Conservation (phyloP, 2,797 vertebrate genomes). For the Betta splendens region DNA sequence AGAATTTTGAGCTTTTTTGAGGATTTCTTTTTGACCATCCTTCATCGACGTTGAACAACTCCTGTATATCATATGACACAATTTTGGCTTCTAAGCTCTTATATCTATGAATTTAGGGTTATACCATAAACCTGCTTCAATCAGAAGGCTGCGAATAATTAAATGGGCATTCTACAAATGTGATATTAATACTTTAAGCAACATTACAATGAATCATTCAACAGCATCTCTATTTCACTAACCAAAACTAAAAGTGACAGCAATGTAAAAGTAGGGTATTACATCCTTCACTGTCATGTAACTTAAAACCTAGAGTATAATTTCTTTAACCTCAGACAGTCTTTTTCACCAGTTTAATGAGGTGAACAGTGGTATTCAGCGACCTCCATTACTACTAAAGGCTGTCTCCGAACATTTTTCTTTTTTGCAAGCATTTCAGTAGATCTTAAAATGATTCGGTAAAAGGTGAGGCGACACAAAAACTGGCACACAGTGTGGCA, state of each 20-base stretch:
- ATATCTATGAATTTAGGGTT: constrained; percentile 73
- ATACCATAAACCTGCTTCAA: constrained; percentile 33
- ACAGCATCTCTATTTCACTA: constrained; percentile 65
- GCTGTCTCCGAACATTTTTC: constrained; percentile 80
- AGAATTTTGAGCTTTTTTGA: constrained; percentile 10
- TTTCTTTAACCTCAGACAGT: constrained; percentile 69
- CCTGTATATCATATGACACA: constrained; percentile 13
- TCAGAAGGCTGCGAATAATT: constrained; percentile 31
- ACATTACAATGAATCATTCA: constrained; percentile 64
- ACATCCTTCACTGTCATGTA: constrained; percentile 79
- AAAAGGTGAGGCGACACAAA: constrained; percentile 75
- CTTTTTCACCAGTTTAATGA: constrained; percentile 89
- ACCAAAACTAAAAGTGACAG: constrained; percentile 69
- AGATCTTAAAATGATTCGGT: constrained; percentile 91
- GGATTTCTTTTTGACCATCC: constrained; percentile 28
- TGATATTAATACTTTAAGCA: constrained; percentile 48
- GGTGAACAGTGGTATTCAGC: constrained; percentile 88
- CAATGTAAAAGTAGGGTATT: constrained; percentile 76
- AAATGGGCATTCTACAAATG: constrained; percentile 66
- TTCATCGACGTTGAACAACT: constrained; percentile 20
- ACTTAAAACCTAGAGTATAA: constrained; percentile 69
- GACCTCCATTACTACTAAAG: constrained; percentile 79
- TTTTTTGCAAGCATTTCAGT: constrained; percentile 77
- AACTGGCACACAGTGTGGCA: constrained; percentile 90
- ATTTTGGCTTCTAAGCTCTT: constrained; percentile 30